These are phyloP conservation scores for Theocolax elegans DNA, from an alignment of 1,140 invertebrate species.

Conservation along the genomic window DNA sequence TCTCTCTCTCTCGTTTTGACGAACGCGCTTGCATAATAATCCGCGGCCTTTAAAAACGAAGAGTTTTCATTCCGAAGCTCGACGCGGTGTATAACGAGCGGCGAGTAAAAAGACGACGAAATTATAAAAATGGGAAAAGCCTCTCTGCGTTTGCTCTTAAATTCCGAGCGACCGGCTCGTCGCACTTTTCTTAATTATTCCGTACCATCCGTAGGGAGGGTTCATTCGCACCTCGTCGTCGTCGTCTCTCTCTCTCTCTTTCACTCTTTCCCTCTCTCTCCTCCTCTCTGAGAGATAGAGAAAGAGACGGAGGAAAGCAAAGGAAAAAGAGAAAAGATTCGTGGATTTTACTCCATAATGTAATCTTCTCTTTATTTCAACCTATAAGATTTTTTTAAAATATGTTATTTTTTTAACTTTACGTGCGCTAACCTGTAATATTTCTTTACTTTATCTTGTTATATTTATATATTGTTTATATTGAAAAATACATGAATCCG, in stretches of 20 bases:
- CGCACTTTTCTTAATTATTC: conserved; percentile 29
- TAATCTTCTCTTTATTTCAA: no score
- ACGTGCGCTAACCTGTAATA: no score
- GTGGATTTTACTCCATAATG: no score
- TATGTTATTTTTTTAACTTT: no score
- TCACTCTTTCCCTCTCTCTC: no score
- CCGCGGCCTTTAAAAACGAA: background rate
- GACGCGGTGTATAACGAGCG: background rate
- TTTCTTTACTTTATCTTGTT: no score
- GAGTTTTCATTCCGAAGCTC: background rate
- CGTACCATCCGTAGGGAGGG: background rate
- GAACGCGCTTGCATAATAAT: conserved; percentile 2
- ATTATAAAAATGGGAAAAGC: conserved; percentile 20
- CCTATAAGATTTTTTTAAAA: no score
- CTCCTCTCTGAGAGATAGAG: background rate
- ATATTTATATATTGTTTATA: no score
- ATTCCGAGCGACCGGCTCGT: conserved; percentile 5
- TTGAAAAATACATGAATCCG: no score
- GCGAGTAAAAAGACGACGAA: background rate
- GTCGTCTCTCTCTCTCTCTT: no score
- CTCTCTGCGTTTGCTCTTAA: background rate
- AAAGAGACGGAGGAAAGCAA: background rate
- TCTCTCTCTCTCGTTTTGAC: background rate
- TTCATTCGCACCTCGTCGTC: conserved; percentile 18
- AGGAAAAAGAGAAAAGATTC: background rate